Evolutionary conservation across 1,140 invertebrate genomes (phyloP), one percentile per base, ranked within the genome.

Genomic region (Rhagoletis zephyria): DNA sequence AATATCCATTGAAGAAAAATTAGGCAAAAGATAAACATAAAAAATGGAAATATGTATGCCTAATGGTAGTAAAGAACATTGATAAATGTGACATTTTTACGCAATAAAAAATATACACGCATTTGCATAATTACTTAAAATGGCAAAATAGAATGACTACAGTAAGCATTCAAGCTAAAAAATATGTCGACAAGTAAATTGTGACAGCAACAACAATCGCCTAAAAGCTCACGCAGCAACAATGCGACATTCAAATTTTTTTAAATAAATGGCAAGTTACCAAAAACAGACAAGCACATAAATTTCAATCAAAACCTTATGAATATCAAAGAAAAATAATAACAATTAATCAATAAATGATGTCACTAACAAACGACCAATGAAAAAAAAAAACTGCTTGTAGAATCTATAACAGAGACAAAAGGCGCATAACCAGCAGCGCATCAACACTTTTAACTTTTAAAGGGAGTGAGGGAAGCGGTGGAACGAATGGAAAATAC

Each of bases 291-390:
- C 74, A n/a, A 2, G 45, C 74, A 19, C 74, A 81, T 81, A 81
- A 81, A 81, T 81, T 81, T 81, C 74, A 81, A 81, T 81, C 74
- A 81, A 81, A 81, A 81, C 14, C 74, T 56, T 56, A 81, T 81
- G 74, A 81, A 56, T 81, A 81, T 81, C 5, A 59, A 81, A 81
- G 42, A 81, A 12, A 81, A 56, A 81, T 81, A 81, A 81, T 81
- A 81, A 56, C n/a, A 81, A 81, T 81, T 81, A 81, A 81, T 81
- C 74, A 81, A 59, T 56, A 81, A 81, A 81, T 81, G 74, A 81
- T 81, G 74, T 81, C 74, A 81, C 74, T 81, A 81, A 81, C 74
- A 81, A 81, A 59, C 10, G 45, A 48, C 56, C 74, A 81, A 10
- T 56, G 74, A 7, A 81, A 81, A 81, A 30, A 19, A 14, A 81